Evolutionary conservation across 2,797 vertebrate genomes (phyloP).

Genomic region (Tolypeutes matacus): DNA sequence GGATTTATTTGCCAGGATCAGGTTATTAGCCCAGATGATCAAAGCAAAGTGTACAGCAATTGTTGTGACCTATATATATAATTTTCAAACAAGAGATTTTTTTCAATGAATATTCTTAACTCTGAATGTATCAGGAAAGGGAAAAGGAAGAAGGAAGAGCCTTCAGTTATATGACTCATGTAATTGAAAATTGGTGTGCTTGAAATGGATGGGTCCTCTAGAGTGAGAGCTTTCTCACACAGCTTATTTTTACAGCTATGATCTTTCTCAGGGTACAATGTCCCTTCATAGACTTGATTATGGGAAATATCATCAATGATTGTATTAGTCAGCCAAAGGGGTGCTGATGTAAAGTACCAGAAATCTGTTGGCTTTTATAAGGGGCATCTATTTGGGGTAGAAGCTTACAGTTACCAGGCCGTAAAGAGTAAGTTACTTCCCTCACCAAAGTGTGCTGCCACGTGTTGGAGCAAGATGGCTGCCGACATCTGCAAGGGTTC

Average conservation of each 20-base stretch:
- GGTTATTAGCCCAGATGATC: slow-evolving; percentile 5
- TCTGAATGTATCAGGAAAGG: background rate
- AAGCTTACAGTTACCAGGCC: no score
- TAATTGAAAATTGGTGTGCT: background rate
- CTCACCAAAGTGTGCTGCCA: no score
- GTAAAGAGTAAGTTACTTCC: no score
- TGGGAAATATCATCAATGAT: background rate
- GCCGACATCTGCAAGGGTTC: no score
- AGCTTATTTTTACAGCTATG: background rate
- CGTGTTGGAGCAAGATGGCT: no score
- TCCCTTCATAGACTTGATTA: background rate
- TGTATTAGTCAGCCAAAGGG: no score
- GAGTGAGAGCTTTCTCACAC: background rate
- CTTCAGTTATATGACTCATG: background rate
- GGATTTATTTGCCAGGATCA: slow-evolving; percentile 45
- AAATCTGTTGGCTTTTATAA: no score
- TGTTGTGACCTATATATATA: background rate
- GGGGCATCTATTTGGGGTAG: no score
- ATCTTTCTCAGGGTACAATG: background rate
- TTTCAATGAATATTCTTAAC: background rate
- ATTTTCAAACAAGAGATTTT: background rate
- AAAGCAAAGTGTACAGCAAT: background rate
- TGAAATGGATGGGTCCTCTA: background rate
- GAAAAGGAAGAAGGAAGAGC: background rate
- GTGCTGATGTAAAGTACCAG: no score